Evolutionary conservation across 2,797 vertebrate species (phyloP), one percentile per base, ranked within the genome.

Genomic region (Geotrypetes seraphini): DNA sequence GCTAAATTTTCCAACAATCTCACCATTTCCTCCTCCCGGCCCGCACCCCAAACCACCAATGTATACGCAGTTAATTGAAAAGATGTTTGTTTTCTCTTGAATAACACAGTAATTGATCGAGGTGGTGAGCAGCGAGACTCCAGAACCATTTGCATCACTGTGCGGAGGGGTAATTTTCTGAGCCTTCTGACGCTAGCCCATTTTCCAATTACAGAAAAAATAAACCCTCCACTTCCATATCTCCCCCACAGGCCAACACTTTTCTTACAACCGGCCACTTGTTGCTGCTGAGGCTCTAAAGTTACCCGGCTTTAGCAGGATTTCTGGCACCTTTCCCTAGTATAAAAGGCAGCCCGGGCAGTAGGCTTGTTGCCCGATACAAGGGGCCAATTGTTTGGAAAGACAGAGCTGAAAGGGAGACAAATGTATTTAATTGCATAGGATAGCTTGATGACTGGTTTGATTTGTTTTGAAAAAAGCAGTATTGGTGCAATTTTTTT

Each of bases 341-440:
- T 78, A 78, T 74, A 78, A 83, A 80, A 73, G n/a, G 78, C 48
- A 66, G 65, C 47, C 51, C 36, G 58, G 66, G 56, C 56, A 53
- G 64, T 24, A 51, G 60, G 60, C 69, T 60, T 10, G 67, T 60
- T 44, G 39, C 65, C 29, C 48, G 43, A 43, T 35, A 79, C 77
- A 84, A 84, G 77, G 75, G 71, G 61, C 40, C 32, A 47, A 83
- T 84, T 84, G 77, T 84, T 58, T 34, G 46, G 22, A n/a, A 8
- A 16, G 12, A 22, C 31, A 51, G 60, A 32, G 59, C 63, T 34
- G 58, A 46, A 61, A 71, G 59, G 74, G 77, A 78, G 83, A 78
- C 76, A 81, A 81, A 79, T 71, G 69, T 69, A 63, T 53, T 85
- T 84, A 82, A 82, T 81, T 82, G 77, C 66, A n/a, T 62, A 58